These are phyloP conservation scores for Paradoxurus hermaphroditus DNA, from an alignment of 2,113 vertebrate species.

Conservation along the genomic window DNA sequence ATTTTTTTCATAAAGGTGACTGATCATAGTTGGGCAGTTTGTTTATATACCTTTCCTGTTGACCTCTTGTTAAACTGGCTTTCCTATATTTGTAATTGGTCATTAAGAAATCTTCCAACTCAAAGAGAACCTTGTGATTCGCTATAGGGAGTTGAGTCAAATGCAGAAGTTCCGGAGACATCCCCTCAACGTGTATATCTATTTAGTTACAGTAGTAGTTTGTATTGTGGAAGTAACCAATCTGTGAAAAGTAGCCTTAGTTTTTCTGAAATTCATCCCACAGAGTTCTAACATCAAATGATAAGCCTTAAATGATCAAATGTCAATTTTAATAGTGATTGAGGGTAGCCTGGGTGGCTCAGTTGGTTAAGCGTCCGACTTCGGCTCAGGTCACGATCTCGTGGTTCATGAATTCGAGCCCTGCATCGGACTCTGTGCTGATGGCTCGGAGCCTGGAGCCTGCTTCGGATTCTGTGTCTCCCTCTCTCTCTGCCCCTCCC, in stretches of 20 bases:
- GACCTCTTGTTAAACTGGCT: neutral
- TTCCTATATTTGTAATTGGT: neutral
- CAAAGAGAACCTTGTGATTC: neutral
- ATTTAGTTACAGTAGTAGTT: constrained; percentile 1
- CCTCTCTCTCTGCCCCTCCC: too few species aligned
- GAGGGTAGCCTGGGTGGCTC: too few species aligned
- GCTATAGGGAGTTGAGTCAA: neutral
- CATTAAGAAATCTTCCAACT: neutral
- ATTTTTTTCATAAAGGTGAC: neutral
- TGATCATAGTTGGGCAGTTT: neutral
- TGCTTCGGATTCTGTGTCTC: too few species aligned
- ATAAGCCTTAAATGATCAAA: neutral
- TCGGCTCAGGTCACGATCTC: too few species aligned
- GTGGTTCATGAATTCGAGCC: too few species aligned
- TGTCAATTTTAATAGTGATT: neutral
- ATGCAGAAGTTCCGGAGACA: neutral
- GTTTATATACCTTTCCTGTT: neutral
- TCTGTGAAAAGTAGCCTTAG: neutral
- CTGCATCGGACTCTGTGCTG: too few species aligned
- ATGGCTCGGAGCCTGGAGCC: too few species aligned
- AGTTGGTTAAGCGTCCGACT: too few species aligned
- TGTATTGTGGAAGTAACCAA: neutral
- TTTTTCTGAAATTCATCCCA: neutral
- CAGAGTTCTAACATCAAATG: neutral
- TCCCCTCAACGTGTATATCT: neutral